Percentiles rank a stretch among this genome's conserved stretches.
Evolutionary conservation across 2,888 invertebrate species (phyloP).

Genomic region (Drosophila stalkeri): DNA sequence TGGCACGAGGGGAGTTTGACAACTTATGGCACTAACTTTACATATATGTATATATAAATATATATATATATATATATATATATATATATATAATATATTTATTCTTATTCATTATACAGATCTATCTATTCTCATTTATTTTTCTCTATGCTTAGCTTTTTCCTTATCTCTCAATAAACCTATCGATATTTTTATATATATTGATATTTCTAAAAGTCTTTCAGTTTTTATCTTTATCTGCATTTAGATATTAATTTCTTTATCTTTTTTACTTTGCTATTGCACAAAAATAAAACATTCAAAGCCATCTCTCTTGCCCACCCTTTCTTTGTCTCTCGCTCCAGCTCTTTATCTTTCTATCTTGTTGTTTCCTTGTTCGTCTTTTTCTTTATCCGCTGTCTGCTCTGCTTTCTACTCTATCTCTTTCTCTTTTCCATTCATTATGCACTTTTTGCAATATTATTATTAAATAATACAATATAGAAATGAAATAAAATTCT

Average conservation of each 20-base stretch:
- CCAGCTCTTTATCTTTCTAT: background rate
- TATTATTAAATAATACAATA: background rate
- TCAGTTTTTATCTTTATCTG: background rate
- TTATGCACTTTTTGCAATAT: background rate
- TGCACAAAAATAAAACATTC: background rate
- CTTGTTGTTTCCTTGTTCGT: no score
- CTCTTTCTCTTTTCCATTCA: background rate
- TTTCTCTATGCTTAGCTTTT: background rate
- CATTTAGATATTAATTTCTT: background rate
- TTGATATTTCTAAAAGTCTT: no score
- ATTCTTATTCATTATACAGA: background rate
- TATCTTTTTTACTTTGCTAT: background rate
- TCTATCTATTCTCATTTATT: background rate
- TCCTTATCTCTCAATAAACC: background rate
- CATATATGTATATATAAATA: background rate
- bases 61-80: background rate
- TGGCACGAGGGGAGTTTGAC: background rate
- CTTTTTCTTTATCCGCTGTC: background rate
- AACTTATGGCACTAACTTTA: background rate
- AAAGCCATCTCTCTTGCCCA: background rate
- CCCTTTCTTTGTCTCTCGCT: background rate
- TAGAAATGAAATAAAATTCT: background rate
- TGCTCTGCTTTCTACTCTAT: background rate
- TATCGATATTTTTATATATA: background rate
- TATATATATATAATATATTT: background rate